Evolutionary conservation across 2,888 invertebrate species (phyloP), one percentile per base, ranked within the genome.

Genomic region (Temnothorax unifasciatus): DNA sequence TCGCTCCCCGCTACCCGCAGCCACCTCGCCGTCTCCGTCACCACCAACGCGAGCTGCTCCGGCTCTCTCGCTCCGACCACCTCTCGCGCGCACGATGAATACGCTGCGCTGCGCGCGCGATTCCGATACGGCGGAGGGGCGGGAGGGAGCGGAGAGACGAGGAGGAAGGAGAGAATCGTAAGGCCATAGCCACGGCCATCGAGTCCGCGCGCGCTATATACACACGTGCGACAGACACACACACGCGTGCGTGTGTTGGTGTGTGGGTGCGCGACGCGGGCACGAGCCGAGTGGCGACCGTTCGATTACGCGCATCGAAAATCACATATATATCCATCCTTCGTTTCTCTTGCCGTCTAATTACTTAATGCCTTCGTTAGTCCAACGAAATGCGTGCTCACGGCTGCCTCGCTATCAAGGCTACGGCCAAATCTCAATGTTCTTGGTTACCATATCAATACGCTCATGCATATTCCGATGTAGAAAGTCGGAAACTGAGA

Each of bases 151-250:
- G 63, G 38, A 18, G 64, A 63, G 84, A 86, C 86, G 89, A 87
- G 79, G 83, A 61, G 41, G 52, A 76, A 74, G 77, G 61, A 54
- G 76, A 74, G 54, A 83, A 82, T 84, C 90, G 92, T 94, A 94
- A 94, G 94, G 94, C 94, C 94, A 94, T 94, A 94, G 94, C 94
- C 94, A 94, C 94, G 94, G 94, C 94, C 94, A 94, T 92, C 93
- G 93, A 93, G 93, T 93, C 91, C 64, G 54, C 84, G 18, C 21
- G 13, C 50, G 41, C 76, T 11, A 15, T 6, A 8, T 3, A n/a
- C 47, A 44, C 50, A 21, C 59, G 73, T 50, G 59, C 29, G 25
- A 25, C 59, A 59, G 6, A 18, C 44, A 21, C 50, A 38, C 21
- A 29, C 41, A 38, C 1, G 29, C 54, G 21, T 63, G 59, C 29